Evolutionary conservation across 2,113 vertebrate genomes (phyloP), one percentile per base, ranked within the genome.

Genomic region (Tychaedon coryphoeus): DNA sequence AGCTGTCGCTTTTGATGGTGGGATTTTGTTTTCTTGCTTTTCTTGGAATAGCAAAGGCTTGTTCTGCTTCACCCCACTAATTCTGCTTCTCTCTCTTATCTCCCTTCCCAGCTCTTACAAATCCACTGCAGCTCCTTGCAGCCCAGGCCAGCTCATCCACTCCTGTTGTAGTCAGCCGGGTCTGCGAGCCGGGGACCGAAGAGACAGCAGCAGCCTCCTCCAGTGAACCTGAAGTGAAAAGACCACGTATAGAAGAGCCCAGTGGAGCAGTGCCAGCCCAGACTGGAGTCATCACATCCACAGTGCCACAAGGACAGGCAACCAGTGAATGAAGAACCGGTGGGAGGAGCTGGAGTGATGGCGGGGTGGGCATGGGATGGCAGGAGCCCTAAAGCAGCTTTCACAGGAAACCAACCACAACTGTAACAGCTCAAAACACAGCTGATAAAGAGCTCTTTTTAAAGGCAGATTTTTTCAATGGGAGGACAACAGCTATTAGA

Each of bases 121-220:
- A 98, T 67, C 99, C 99, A 64, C 97, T 99, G 95, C 99, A 99
- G 98, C 99, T 99, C 81, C 95, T 99, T 43, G 99, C 99, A 12
- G 98, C 99, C 61, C 99, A 99, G 97, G 99, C 99, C 14, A 99
- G 99, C 91, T 99, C 99, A 0, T 99, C 99, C 56, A 98, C 99
- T 12, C 99, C 99, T 0, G 99, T 99, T 70, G 97, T 99, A 75
- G 98, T 99, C 96, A 98, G 97, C 94, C 97, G 98, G 53, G 98
- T 97, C 19, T 95, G 98, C 14, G 97, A 97, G 76, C 87, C 98
- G 15, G 98, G 97, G 77, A 79, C 90, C 1, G 98, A 99, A 72
- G 97, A 97, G 26, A 81, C 96, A 3, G 86, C 97, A 2, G 91
- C 98, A 47, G 75, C 92, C 10, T 92, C 96, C n/a, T 85, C 88